A percentile compares a stretch with the other conserved stretches of the same genome.
phyloP scores from a whole-genome alignment of 2,888 invertebrate genomes.

The Plebejus argus region DNA sequence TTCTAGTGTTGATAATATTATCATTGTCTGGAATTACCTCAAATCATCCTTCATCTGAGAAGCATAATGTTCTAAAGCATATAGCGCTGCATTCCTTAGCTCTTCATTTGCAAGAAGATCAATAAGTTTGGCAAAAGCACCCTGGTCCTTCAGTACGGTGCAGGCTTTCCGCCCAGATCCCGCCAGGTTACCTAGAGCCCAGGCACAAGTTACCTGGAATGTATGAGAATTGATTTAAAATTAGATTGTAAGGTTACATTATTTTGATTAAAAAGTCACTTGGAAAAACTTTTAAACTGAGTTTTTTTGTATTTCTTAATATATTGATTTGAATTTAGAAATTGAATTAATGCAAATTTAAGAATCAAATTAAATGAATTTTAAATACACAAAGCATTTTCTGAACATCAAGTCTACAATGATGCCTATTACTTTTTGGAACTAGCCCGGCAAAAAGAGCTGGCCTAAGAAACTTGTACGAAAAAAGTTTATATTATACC shows the following conservation, averaged over 20 bases:
- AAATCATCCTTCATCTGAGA: slow-evolving; percentile 54
- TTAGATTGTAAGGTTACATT: not conserved
- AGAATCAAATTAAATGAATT: too few relatives aligned
- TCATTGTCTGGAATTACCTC: slow-evolving; percentile 48
- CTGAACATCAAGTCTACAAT: not conserved
- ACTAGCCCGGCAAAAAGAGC: not conserved
- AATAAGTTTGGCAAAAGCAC: slow-evolving; percentile 54
- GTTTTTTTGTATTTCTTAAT: too few relatives aligned
- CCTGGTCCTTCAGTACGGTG: slow-evolving; percentile 53
- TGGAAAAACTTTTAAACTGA: too few relatives aligned
- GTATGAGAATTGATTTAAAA: not conserved
- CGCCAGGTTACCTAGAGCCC: slow-evolving; percentile 68
- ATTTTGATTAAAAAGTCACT: not conserved
- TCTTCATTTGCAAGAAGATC: slow-evolving; percentile 47
- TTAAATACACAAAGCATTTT: not conserved
- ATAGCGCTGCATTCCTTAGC: slow-evolving; percentile 54
- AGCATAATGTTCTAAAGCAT: slow-evolving; percentile 59
- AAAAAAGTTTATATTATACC: too few relatives aligned
- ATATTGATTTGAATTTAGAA: too few relatives aligned
- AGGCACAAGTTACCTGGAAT: slow-evolving; percentile 61
- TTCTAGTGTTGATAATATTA: too few relatives aligned
- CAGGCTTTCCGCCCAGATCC: slow-evolving; percentile 52
- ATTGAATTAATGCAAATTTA: not conserved
- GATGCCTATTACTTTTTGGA: not conserved
- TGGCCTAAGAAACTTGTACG: not conserved